Base-by-base conservation (phyloP, 2,797 vertebrate genomes). In the Syngnathus rostellatus region DNA sequence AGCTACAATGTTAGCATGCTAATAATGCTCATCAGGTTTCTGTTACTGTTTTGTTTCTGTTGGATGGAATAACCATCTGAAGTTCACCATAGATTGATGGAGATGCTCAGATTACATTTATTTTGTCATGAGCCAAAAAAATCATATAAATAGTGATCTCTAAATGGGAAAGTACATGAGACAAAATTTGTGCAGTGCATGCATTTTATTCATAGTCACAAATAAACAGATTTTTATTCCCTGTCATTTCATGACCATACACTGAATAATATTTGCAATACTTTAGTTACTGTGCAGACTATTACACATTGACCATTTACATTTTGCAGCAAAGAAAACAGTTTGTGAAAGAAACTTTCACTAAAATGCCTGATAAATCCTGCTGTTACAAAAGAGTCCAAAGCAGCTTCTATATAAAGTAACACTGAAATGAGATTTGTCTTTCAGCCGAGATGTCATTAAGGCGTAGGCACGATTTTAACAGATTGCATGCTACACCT, bases 361-460 rank as follows among this genome's bases (percentile, higher is more conserved):
- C 41, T 14, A 43, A 12, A 43, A 17, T 2, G 14, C 14, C 16
- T n/a, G 25, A 25, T 37, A 16, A 51, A 3, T 57, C 6, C 17
- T 37, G 14, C 25, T 57, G 55, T 57, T 57, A 57, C 45, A 62
- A 73, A 79, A 46, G 8, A 39, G 31, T 25, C 11, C 1, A 1
- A 57, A 58, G 10, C 8, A 65, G 2, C 1, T 21, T 70, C 43
- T 72, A 51, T 65, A 72, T 66, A 67, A 16, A 77, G 66, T 59
- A 68, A 57, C 25, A 41, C 40, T 38, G 16, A 67, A 67, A 78
- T 78, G 57, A 76, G 38, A 68, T 66, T 21, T 8, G 37, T 50
- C 46, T 68, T 62, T 45, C 55, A 37, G 55, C 57, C 19, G 41
- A 66, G 41, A 62, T 41, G 39, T 62, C 46, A 19, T 64, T 51